A percentile compares a stretch with the other conserved stretches of the same genome.
Evolutionary conservation across 2,888 invertebrate species (phyloP).

Genomic region (Callosobruchus maculatus): DNA sequence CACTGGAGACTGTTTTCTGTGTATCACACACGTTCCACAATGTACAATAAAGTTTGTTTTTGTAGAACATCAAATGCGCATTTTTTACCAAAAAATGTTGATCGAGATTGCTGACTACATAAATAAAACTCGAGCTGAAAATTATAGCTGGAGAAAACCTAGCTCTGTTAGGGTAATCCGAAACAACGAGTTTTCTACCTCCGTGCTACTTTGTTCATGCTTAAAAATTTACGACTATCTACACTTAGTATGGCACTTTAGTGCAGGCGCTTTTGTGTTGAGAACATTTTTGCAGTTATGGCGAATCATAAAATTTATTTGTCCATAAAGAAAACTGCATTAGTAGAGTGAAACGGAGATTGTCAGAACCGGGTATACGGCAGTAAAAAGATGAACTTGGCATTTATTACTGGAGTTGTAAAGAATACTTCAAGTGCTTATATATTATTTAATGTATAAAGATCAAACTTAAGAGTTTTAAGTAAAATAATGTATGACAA

Average conservation of each 20-base stretch:
- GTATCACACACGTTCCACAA: too few relatives aligned
- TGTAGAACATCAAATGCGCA: too few relatives aligned
- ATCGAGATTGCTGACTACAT: too few relatives aligned
- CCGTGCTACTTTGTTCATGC: background rate
- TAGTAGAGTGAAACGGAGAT: background rate
- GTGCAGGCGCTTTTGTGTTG: background rate
- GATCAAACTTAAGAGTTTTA: too few relatives aligned
- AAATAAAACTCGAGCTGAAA: too few relatives aligned
- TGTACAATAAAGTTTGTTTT: too few relatives aligned
- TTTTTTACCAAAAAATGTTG: too few relatives aligned
- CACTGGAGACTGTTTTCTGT: too few relatives aligned
- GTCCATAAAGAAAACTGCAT: background rate
- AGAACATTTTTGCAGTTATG: background rate
- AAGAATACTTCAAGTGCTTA: background rate
- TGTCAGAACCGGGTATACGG: background rate
- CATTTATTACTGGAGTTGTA: background rate
- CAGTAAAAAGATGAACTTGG: background rate
- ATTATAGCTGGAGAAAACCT: background rate
- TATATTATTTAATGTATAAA: background rate
- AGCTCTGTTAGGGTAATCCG: background rate
- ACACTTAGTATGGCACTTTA: background rate
- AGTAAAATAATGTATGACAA: too few relatives aligned
- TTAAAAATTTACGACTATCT: background rate
- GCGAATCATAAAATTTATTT: background rate
- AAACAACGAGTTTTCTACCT: background rate